Percentiles rank a stretch among this genome's conserved stretches.
These are phyloP conservation scores for Anodontia alba DNA, from an alignment of 2,888 invertebrate species.

Conservation along the genomic window DNA sequence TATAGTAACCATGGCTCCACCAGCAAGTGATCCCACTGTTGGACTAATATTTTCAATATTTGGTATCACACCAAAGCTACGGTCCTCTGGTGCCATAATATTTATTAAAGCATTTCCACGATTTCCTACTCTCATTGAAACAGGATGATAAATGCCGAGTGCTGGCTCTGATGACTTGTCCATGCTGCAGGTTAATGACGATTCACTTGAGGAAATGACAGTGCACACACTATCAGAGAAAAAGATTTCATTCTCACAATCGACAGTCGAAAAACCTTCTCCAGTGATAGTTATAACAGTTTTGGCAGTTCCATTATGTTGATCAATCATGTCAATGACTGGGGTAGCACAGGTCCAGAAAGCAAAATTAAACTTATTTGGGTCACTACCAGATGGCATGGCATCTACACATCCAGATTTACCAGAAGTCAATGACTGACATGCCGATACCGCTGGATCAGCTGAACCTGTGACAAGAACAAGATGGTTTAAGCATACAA, in stretches of 20 bases:
- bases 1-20: conserved; percentile 60
- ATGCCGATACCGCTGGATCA: conserved; percentile 53
- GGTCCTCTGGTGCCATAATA: conserved; percentile 44
- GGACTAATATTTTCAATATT: conserved; percentile 57
- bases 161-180: conserved; percentile 51
- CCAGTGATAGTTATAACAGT: conserved; percentile 66
- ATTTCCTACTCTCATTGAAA: conserved; percentile 60
- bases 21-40: conserved; percentile 54
- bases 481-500: too few relatives aligned
- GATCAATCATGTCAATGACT: conserved; percentile 47
- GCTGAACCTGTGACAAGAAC: conserved; percentile 57
- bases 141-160: conserved; percentile 52
- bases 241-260: conserved; percentile 71
- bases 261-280: conserved; percentile 59
- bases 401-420: conserved; percentile 59
- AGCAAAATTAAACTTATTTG: conserved; percentile 63
- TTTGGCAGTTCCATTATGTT: conserved; percentile 62
- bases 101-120: conserved; percentile 59
- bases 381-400: conserved; percentile 41
- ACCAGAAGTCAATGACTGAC: conserved; percentile 44
- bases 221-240: conserved; percentile 56
- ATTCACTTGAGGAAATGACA: conserved; percentile 33
- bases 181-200: conserved; percentile 48
- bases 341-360: conserved; percentile 69
- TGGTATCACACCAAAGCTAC: conserved; percentile 63